Base-by-base conservation (phyloP, 1,140 invertebrate species). In the Caerostris darwini region DNA sequence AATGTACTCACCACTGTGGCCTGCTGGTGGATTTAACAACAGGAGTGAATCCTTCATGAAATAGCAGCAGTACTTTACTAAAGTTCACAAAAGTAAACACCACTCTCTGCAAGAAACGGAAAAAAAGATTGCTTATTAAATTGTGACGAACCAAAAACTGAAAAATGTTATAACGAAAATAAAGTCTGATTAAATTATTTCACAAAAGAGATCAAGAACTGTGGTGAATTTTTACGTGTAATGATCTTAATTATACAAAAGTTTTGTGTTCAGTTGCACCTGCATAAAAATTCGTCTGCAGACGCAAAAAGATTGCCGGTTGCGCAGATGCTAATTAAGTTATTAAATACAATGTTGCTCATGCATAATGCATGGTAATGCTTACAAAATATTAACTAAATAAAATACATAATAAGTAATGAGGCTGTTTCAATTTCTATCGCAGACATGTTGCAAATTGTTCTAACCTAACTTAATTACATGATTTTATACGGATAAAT, bases 51-150 rank as follows among this genome's bases (percentile, higher is more conserved):
- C 98, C 98, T 50, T 97, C 97, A 92, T 98, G 97, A 95, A 99
- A 99, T 8, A 99, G 96, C 95, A 98, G 99, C 93, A 97, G 97
- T 92, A 97, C 97, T 96, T 99, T 99, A 94, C 98, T 99, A 86
- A 99, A 97, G 96, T 99, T 99, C 3, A 99, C 98, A 88, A 99
- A 97, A 95, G 99, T 99, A 96, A 99, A 99, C 94, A 99, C 98
- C 2, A 99, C 98, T 95, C 98, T 97, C 97, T 99, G 96, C 94
- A 97, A 97, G 94, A 90, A 92, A 92, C 94, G 93, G 94, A 95
- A 59, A 94, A 81, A 83, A 6, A 34, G 34, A 34, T 34, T 34
- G 34, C 34, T 34, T 17, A n/a, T 19, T 14, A 19, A 89, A 17
- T 71, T 19, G 77, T 53, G 3, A 19, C 6, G 3, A 10, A 12